These are phyloP conservation scores for Pempheris klunzingeri DNA, from an alignment of 2,797 vertebrate genomes.

Conservation along the genomic window DNA sequence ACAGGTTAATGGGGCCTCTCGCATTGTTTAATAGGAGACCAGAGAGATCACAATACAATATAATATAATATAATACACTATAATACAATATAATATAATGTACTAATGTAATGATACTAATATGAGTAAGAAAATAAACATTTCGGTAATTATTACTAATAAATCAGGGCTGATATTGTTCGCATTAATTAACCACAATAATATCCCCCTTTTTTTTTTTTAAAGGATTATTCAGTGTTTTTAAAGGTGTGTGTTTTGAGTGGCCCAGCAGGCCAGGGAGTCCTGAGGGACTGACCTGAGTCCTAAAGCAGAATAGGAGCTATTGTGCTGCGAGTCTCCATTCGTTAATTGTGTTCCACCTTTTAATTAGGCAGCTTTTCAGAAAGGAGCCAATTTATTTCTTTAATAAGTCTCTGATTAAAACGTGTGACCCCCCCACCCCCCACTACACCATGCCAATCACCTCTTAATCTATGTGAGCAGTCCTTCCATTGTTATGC, in stretches of 20 bases:
- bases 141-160: not conserved
- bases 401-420: not conserved
- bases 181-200: not conserved
- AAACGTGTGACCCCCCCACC: not conserved
- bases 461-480: slow-evolving; percentile 5
- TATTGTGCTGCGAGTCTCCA: not conserved
- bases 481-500: slow-evolving; percentile 40
- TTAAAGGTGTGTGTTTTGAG: not conserved
- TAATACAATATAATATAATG: too few relatives aligned
- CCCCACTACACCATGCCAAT: slow-evolving; percentile 2
- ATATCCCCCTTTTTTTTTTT: too few relatives aligned
- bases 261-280: not conserved
- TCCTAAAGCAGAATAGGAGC: not conserved
- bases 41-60: too few relatives aligned
- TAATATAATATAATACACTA: too few relatives aligned
- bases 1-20: not conserved
- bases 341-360: not conserved
- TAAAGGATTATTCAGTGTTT: not conserved
- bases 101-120: too few relatives aligned
- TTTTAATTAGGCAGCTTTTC: not conserved
- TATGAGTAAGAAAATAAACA: not conserved
- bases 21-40: not conserved
- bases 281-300: slow-evolving; percentile 2
- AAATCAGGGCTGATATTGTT: not conserved
- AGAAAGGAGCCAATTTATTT: not conserved